Evolutionary conservation across 2,888 invertebrate species (phyloP).

Genomic region (Kryphioiulus occultus): DNA sequence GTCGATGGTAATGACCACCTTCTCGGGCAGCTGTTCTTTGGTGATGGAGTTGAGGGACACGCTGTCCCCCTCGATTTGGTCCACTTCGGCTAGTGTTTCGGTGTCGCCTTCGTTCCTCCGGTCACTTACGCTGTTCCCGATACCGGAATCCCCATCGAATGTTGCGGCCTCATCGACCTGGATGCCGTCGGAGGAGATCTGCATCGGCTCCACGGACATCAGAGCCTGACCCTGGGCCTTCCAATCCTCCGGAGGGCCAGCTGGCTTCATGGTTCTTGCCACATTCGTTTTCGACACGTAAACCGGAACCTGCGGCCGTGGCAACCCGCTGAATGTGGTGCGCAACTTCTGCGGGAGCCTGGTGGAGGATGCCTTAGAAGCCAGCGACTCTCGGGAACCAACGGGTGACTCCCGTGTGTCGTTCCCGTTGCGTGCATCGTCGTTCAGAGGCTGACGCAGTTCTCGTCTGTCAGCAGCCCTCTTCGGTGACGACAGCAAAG

Average conservation of each 20-base stretch:
- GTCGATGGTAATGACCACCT: neutral
- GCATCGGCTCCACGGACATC: conserved; percentile 51
- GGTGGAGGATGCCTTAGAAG: neutral
- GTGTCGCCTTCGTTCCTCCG: conserved; percentile 51
- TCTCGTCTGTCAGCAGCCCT: neutral
- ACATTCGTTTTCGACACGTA: conserved; percentile 39
- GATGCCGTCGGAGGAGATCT: conserved; percentile 51
- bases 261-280: neutral
- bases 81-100: conserved; percentile 53
- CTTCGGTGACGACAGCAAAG: neutral
- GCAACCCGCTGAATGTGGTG: conserved; percentile 44
- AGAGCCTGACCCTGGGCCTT: neutral
- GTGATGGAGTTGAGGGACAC: neutral
- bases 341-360: neutral
- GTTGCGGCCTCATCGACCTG: conserved; percentile 32
- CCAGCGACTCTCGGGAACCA: neutral
- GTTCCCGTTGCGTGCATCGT: conserved; percentile 43
- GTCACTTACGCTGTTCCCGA: conserved; percentile 51
- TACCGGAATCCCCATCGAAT: conserved; percentile 52
- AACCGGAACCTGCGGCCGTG: conserved; percentile 48
- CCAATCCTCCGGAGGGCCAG: neutral
- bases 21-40: conserved; percentile 16
- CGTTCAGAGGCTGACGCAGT: neutral
- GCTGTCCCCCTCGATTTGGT: conserved; percentile 50
- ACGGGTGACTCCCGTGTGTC: neutral